A percentile compares a stretch with the other conserved stretches of the same genome.
These are phyloP conservation scores for Micromussa lordhowensis DNA, from an alignment of 92 coral and sea anemone genomes.

Conservation along the genomic window DNA sequence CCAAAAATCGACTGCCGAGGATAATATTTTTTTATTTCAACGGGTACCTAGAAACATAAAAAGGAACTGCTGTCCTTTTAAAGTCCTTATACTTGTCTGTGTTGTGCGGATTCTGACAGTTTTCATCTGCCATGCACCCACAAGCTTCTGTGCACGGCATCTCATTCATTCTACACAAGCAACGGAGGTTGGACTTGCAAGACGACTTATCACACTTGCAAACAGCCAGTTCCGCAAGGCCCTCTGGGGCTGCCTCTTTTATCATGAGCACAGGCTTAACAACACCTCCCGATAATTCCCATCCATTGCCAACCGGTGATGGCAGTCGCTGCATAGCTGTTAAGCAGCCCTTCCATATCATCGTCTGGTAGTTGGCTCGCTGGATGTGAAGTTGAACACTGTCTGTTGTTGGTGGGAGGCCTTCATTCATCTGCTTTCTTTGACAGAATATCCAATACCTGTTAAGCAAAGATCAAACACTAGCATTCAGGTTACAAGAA, in stretches of 20 bases:
- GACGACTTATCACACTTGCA: slow-evolving; percentile 57
- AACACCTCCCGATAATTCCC: slow-evolving; percentile 2
- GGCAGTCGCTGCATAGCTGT: slow-evolving; percentile 55
- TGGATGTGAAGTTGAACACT: slow-evolving; percentile 35
- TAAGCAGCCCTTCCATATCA: slow-evolving; percentile 46
- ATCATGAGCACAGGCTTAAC: slow-evolving; percentile 55
- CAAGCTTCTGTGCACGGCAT: slow-evolving; percentile 66
- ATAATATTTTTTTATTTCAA: too few species aligned
- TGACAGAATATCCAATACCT: slow-evolving; percentile 56
- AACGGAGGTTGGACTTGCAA: slow-evolving; percentile 32
- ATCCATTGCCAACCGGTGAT: slow-evolving; percentile 56
- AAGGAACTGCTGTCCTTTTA: too few species aligned
- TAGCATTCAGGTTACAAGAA: neutral
- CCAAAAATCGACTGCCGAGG: too few species aligned
- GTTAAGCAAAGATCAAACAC: neutral
- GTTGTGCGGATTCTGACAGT: slow-evolving; percentile 58
- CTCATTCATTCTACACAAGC: slow-evolving; percentile 44
- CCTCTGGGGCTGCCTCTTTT: slow-evolving; percentile 60
- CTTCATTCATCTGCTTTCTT: slow-evolving; percentile 49
- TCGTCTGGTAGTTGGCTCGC: slow-evolving; percentile 66
- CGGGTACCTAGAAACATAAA: too few species aligned
- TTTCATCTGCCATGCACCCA: slow-evolving; percentile 62
- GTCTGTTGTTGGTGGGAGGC: slow-evolving; percentile 51
- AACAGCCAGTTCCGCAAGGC: slow-evolving; percentile 35
- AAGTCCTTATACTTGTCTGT: too few species aligned